Evolutionary conservation across 2,888 invertebrate species (phyloP).

Genomic region (Drosophila affinis): DNA sequence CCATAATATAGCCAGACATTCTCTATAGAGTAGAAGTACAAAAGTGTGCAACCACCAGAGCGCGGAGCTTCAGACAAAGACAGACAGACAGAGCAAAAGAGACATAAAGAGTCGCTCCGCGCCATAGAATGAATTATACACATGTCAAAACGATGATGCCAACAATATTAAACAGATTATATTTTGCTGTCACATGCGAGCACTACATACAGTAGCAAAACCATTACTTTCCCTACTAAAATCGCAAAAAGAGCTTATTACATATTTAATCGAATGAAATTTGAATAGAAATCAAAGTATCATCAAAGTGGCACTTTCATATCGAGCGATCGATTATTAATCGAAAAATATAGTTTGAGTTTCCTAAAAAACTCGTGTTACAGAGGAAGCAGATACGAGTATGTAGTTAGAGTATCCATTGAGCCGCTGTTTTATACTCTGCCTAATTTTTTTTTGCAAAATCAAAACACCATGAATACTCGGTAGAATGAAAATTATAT

Average conservation of each 20-base stretch:
- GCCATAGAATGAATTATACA: slow-evolving; percentile 40
- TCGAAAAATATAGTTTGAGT: too few species aligned
- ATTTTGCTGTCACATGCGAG: neutral
- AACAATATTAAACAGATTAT: slow-evolving; percentile 28
- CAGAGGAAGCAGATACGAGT: too few species aligned
- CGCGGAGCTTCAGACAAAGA: slow-evolving; percentile 43
- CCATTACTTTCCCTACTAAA: neutral
- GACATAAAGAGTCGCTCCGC: neutral
- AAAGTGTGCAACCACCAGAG: neutral
- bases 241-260: neutral
- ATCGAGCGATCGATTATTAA: too few species aligned
- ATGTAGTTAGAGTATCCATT: neutral
- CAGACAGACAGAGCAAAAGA: neutral
- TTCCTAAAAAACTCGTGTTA: too few species aligned
- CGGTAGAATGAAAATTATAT: slow-evolving; percentile 62
- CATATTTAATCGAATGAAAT: neutral
- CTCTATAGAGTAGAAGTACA: neutral
- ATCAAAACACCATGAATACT: slow-evolving; percentile 69
- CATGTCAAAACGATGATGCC: slow-evolving; percentile 57
- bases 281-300: neutral
- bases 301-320: neutral
- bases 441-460: slow-evolving; percentile 44
- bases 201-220: neutral
- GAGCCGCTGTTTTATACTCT: slow-evolving; percentile 1
- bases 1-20: neutral